phyloP scores from a whole-genome alignment of 1,140 invertebrate genomes.

The Brachystomella parvula region DNA sequence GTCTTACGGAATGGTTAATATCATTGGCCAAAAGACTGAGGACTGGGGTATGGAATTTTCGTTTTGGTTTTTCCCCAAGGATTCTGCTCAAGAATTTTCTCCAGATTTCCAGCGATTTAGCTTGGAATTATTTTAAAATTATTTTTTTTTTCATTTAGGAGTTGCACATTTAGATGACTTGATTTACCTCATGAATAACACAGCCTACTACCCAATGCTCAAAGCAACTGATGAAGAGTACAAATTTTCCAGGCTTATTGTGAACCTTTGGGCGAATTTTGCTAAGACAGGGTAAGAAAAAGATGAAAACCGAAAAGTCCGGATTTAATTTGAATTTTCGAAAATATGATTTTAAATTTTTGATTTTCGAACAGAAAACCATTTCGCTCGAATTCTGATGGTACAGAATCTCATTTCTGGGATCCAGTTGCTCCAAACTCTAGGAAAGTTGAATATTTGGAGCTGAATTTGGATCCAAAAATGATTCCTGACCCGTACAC shows the following conservation, averaged over 20 bases:
- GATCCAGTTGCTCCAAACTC: not conserved
- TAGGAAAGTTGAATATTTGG: not conserved
- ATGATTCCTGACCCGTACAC: not conserved
- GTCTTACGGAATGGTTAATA: slow-evolving; percentile 29
- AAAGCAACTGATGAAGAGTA: slow-evolving; percentile 26
- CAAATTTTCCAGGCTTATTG: slow-evolving; percentile 25
- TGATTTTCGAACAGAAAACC: not conserved
- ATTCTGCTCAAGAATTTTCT: not conserved
- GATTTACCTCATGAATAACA: slow-evolving; percentile 31
- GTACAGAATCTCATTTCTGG: not conserved
- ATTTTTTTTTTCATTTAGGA: slow-evolving; percentile 15
- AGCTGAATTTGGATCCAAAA: not conserved
- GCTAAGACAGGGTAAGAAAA: slow-evolving; percentile 27
- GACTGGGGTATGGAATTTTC: slow-evolving; percentile 32
- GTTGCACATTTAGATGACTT: slow-evolving; percentile 33
- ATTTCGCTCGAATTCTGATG: not conserved
- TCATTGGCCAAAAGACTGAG: slow-evolving; percentile 31
- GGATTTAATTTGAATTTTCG: not conserved
- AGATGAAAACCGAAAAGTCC: not conserved
- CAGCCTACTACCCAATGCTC: slow-evolving; percentile 26
- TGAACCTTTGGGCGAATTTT: slow-evolving; percentile 35
- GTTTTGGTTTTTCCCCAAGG: too few relatives aligned
- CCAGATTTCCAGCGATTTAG: not conserved
- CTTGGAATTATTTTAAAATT: not conserved
- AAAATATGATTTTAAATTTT: not conserved